Base-by-base conservation (phyloP, 1,140 invertebrate species). In the Antheraea mylitta region DNA sequence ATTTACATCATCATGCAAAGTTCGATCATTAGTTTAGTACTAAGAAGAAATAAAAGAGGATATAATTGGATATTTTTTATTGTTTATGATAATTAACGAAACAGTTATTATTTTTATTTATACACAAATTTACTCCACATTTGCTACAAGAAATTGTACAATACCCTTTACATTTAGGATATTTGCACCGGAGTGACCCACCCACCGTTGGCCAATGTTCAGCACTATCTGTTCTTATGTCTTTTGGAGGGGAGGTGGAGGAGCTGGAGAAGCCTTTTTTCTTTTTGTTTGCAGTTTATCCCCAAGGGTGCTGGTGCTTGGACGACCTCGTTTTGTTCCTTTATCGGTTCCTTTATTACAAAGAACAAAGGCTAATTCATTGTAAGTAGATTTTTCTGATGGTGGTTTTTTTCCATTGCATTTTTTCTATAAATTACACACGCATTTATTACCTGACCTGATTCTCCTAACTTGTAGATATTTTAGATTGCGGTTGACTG, bases 51-150 rank as follows among this genome's bases (percentile, higher is more conserved):
- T 78, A 67, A 71, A 67, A 63, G 1, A 30, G 13, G 45, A 63
- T 38, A 62, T 62, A 5, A 13, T 67, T 66, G 61, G n/a, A 36
- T 16, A 64, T 66, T 71, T 42, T 67, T 71, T 80, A 80, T 76
- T 80, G 71, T 75, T 71, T 67, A 74, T 78, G 74, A 78, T 78
- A 76, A 75, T 76, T 80, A 74, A 68, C 67, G 77, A 82, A 87
- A 79, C 69, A 83, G 70, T 83, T 82, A 72, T n/a, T n/a, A n/a
- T n/a, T n/a, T n/a, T n/a, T n/a, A n/a, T 82, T 81, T 70, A 77
- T 79, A 66, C 78, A 82, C 63, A 83, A 69, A 63, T 71, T 71
- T 10, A 80, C 74, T 7, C 63, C 66, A 72, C 78, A 80, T 76
- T 83, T 83, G 66, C 19, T 69, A 71, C 80, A 83, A 16, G 66